phyloP scores from a whole-genome alignment of 2,797 vertebrate species.

The Trichosurus vulpecula region DNA sequence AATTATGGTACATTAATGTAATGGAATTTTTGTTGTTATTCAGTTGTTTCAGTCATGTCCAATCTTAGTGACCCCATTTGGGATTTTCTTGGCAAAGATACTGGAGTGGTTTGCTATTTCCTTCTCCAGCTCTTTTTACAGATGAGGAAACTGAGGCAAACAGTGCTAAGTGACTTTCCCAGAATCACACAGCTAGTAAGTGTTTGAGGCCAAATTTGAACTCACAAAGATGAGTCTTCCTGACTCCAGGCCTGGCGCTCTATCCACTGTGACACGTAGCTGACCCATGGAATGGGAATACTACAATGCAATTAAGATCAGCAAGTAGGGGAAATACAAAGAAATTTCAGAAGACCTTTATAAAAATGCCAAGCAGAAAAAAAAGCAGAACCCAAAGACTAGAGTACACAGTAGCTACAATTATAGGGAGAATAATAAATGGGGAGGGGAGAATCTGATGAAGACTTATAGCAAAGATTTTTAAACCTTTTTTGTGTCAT shows the following conservation, averaged over 20 bases:
- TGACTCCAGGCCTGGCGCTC: neutral
- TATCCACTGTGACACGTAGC: neutral
- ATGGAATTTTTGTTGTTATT: neutral
- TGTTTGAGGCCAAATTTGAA: slow-evolving; percentile 2
- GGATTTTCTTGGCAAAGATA: too few species aligned
- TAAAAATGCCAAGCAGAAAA: neutral
- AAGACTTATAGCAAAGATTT: neutral
- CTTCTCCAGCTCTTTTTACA: too few species aligned
- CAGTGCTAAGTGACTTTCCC: slow-evolving; percentile 32
- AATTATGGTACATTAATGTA: neutral
- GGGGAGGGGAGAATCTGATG: neutral
- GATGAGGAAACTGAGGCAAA: slow-evolving; percentile 10
- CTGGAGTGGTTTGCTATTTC: too few species aligned
- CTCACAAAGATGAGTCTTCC: neutral
- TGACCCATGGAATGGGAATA: neutral
- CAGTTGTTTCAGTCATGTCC: neutral
- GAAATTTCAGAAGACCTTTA: neutral
- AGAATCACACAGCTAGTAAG: slow-evolving; percentile 22
- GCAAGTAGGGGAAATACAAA: neutral
- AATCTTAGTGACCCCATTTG: neutral
- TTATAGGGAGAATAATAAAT: neutral
- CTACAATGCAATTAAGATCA: neutral
- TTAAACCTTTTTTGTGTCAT: neutral
- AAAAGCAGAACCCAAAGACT: neutral
- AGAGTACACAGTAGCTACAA: neutral